phyloP scores from a whole-genome alignment of 2,113 vertebrate genomes.

The Anguilla rostrata region DNA sequence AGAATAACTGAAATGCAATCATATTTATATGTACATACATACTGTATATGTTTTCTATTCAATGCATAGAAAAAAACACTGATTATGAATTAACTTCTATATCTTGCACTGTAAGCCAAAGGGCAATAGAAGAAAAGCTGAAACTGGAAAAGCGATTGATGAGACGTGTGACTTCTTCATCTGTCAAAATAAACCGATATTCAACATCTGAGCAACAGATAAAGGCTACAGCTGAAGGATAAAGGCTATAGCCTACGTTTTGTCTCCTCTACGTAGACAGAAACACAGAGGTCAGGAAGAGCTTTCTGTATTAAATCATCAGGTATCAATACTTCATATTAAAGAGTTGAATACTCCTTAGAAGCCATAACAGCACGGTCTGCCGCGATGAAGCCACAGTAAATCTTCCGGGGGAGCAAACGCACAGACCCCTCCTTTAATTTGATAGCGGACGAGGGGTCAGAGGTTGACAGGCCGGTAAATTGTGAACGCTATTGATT shows the following conservation, averaged over 20 bases:
- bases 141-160: too few relatives aligned
- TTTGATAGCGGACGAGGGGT: background rate
- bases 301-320: background rate
- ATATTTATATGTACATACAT: too few relatives aligned
- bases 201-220: background rate
- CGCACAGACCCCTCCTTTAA: background rate
- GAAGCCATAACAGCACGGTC: background rate
- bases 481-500: constrained; percentile 7
- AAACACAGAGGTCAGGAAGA: background rate
- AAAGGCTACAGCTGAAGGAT: too few relatives aligned
- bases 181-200: too few relatives aligned
- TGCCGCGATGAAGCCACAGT: background rate
- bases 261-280: background rate
- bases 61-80: too few relatives aligned
- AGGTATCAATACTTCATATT: background rate
- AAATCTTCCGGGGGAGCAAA: background rate
- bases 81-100: too few relatives aligned
- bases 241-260: too few relatives aligned
- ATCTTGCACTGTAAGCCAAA: too few relatives aligned
- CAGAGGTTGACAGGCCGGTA: constrained; percentile 3
- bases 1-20: too few relatives aligned
- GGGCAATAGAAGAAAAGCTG: too few relatives aligned
- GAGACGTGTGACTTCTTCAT: too few relatives aligned
- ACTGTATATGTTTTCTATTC: too few relatives aligned
- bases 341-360: background rate